Evolutionary conservation across 1,140 invertebrate species (phyloP), one percentile per base, ranked within the genome.

Genomic region (Achatina immaculata): DNA sequence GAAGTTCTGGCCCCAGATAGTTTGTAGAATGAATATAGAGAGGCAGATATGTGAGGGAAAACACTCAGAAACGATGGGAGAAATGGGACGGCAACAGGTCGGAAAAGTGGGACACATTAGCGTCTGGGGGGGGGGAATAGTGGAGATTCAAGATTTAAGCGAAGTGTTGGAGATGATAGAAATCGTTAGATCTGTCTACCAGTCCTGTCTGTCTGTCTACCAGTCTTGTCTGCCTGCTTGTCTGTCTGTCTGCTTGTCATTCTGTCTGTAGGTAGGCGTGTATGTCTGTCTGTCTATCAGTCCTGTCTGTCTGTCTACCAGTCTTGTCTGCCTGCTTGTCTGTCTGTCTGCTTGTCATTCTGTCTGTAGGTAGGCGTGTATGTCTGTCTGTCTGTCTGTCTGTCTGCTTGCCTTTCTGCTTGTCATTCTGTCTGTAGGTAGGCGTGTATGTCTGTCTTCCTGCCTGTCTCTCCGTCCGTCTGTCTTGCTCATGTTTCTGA

Each of bases 131-230:
- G n/a, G n/a, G n/a, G n/a, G n/a, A n/a, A n/a, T n/a, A n/a, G n/a
- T n/a, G n/a, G n/a, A n/a, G n/a, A n/a, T n/a, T n/a, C n/a, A n/a
- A n/a, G n/a, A n/a, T n/a, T n/a, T n/a, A n/a, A n/a, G n/a, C n/a
- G n/a, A n/a, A n/a, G n/a, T n/a, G n/a, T n/a, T n/a, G n/a, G n/a
- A n/a, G n/a, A n/a, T n/a, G n/a, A n/a, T n/a, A n/a, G n/a, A n/a
- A n/a, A n/a, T n/a, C n/a, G n/a, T n/a, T n/a, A n/a, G n/a, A n/a
- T n/a, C n/a, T n/a, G n/a, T n/a, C n/a, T n/a, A n/a, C n/a, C n/a
- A n/a, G n/a, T n/a, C n/a, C 72, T 75, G 45, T 75, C 72, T 75
- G n/a, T 75, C 72, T 75, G n/a, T 75, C 72, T 75, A 14, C 45
- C 72, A 45, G n/a, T 75, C 72, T n/a, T 75, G n/a, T 75, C 72